Percentiles rank a stretch among this genome's conserved stretches.
Conservation (phyloP, 2,888 invertebrate genomes). For the Alentia gelatinosa region DNA sequence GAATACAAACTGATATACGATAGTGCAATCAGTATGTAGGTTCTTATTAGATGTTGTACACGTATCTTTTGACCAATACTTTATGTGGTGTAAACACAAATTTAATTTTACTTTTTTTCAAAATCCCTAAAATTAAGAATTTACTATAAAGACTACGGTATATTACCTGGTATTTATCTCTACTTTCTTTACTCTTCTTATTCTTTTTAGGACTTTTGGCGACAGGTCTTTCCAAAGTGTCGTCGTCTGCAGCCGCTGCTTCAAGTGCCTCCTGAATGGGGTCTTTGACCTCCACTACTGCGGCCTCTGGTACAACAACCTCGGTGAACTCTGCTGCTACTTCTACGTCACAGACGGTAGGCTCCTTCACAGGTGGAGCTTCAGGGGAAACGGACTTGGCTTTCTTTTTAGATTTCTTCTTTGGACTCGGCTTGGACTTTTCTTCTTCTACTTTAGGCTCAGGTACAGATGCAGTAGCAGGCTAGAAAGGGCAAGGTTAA, state of each 20-base stretch:
- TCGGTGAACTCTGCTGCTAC: not conserved
- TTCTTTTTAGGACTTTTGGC: slow-evolving; percentile 21
- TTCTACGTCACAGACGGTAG: not conserved
- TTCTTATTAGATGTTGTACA: too few relatives aligned
- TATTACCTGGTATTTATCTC: slow-evolving; percentile 24
- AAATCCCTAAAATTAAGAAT: too few relatives aligned
- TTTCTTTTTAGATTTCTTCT: slow-evolving; percentile 35
- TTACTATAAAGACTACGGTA: too few relatives aligned
- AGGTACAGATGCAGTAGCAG: not conserved
- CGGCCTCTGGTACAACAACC: not conserved
- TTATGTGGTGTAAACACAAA: too few relatives aligned
- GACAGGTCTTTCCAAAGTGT: not conserved
- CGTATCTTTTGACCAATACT: too few relatives aligned
- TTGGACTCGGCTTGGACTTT: not conserved
- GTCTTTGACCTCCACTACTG: not conserved
- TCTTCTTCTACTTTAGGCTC: not conserved
- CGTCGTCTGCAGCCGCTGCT: slow-evolving; percentile 24
- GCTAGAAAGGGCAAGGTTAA: not conserved
- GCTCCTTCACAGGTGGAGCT: not conserved
- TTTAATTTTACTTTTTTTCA: too few relatives aligned
- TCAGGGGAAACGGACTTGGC: not conserved
- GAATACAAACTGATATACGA: too few relatives aligned
- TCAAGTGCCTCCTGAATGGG: slow-evolving; percentile 30
- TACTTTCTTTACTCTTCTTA: slow-evolving; percentile 50
- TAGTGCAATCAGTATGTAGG: too few relatives aligned